A percentile compares a stretch with the other conserved stretches of the same genome.
These are phyloP conservation scores for Phaonia tiefii DNA, from an alignment of 2,888 invertebrate genomes.

Conservation along the genomic window DNA sequence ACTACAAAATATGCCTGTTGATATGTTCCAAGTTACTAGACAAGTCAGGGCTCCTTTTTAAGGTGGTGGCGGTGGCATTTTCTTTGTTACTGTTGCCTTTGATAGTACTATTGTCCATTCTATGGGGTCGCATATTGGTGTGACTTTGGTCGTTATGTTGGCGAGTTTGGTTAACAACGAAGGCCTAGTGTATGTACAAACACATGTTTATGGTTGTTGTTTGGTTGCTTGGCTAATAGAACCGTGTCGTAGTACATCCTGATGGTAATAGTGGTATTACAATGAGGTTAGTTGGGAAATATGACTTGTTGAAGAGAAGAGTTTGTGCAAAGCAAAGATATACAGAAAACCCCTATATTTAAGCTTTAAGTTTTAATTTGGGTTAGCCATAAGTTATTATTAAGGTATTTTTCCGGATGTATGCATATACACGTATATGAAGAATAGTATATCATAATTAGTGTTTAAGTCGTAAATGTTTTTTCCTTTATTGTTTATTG, in stretches of 20 bases:
- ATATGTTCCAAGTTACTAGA: constrained; percentile 55
- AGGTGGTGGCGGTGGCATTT: constrained; percentile 18
- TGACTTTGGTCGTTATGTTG: constrained; percentile 24
- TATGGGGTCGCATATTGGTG: constrained; percentile 14
- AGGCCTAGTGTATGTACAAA: constrained; percentile 23
- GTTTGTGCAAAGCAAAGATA: not conserved
- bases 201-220: not conserved
- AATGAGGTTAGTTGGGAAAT: constrained; percentile 45
- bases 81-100: constrained; percentile 43
- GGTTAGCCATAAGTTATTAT: constrained; percentile 20
- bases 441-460: too few species aligned
- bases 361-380: constrained; percentile 34
- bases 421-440: too few species aligned
- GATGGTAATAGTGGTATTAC: constrained; percentile 22
- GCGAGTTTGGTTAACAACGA: constrained; percentile 57
- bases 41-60: constrained; percentile 56
- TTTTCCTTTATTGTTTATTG: too few species aligned
- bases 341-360: not conserved
- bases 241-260: constrained; percentile 1
- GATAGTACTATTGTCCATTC: constrained; percentile 25
- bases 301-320: constrained; percentile 23
- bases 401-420: not conserved
- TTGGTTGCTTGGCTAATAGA: not conserved
- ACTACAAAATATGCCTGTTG: constrained; percentile 59
- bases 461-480: too few species aligned